Percentiles rank a stretch among this genome's conserved stretches.
These are phyloP conservation scores for Protonibea diacanthus DNA, from an alignment of 2,797 vertebrate species.

Conservation along the genomic window DNA sequence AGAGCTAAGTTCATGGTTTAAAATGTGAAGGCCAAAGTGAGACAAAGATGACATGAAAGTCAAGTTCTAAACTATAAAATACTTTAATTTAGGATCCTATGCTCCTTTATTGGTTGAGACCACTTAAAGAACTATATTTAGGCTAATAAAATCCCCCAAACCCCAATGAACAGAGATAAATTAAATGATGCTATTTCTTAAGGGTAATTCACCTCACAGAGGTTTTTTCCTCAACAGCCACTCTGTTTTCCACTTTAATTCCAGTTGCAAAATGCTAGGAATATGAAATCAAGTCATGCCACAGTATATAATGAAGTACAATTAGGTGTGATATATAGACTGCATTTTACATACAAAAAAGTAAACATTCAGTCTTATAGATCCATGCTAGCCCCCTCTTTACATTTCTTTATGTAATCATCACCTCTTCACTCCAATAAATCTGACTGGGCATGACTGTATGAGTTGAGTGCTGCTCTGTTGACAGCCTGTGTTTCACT, in stretches of 20 bases:
- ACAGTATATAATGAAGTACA: conserved; percentile 23
- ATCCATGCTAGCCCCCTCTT: conserved; percentile 6
- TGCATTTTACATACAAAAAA: conserved; percentile 42
- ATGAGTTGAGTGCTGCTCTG: conserved; percentile 46
- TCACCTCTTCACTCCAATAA: conserved; percentile 48
- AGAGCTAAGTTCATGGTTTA: background rate
- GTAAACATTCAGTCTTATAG: background rate
- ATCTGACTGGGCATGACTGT: conserved; percentile 42
- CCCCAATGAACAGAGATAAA: background rate
- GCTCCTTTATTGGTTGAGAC: background rate
- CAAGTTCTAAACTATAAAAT: background rate
- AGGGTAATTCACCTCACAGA: background rate
- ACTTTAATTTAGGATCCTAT: background rate
- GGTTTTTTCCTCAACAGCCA: conserved; percentile 6
- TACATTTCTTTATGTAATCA: conserved; percentile 47
- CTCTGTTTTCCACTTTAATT: conserved; percentile 26
- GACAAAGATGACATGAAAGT: conserved; percentile 2
- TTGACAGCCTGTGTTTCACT: conserved; percentile 54
- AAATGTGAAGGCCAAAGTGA: conserved; percentile 4
- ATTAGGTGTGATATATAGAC: conserved; percentile 40
- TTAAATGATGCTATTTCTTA: background rate
- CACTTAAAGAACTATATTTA: background rate
- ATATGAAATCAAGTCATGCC: conserved; percentile 20
- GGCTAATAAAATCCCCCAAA: background rate
- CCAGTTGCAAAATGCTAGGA: conserved; percentile 22